Percentiles rank a stretch among this genome's conserved stretches.
Conservation (phyloP, 1,140 invertebrate species). For the Gryllus bimaculatus region DNA sequence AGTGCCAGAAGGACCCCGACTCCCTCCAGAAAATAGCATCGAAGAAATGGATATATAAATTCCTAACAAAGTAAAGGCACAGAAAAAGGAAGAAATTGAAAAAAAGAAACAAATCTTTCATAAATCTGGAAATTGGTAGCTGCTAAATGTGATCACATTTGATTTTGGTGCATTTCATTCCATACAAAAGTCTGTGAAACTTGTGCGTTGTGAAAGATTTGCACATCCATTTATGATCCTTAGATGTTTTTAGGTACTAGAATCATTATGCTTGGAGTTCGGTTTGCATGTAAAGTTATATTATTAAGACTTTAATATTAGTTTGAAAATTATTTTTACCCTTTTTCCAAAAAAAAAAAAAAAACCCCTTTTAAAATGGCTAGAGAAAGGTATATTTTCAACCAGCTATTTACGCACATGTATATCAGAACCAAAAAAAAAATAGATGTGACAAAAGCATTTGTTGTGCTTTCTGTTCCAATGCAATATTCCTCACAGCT, state of each 20-base stretch:
- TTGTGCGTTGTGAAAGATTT: not conserved
- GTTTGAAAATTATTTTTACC: not conserved
- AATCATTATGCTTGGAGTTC: not conserved
- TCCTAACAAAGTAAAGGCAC: slow-evolving; percentile 40
- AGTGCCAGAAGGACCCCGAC: slow-evolving; percentile 26
- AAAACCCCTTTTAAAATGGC: too few species aligned
- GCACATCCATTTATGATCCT: not conserved
- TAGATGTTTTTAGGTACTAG: not conserved
- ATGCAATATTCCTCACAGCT: too few species aligned
- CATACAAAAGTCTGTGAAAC: not conserved
- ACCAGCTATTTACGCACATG: not conserved
- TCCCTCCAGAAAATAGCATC: slow-evolving; percentile 31
- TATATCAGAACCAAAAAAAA: not conserved
- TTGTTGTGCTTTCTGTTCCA: too few species aligned
- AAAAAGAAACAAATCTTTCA: slow-evolving; percentile 30
- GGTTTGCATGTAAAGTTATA: not conserved
- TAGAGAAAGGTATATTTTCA: not conserved
- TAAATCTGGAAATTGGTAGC: slow-evolving; percentile 13
- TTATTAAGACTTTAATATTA: not conserved
- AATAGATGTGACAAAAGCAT: not conserved
- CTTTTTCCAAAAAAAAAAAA: too few species aligned
- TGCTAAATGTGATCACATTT: too few species aligned
- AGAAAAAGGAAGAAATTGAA: slow-evolving; percentile 41
- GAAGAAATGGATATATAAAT: slow-evolving; percentile 43
- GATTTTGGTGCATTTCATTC: not conserved